Percentiles rank a stretch among this genome's conserved stretches.
Conservation (phyloP, 1,140 invertebrate genomes). For the Drosophila quadrilineata region DNA sequence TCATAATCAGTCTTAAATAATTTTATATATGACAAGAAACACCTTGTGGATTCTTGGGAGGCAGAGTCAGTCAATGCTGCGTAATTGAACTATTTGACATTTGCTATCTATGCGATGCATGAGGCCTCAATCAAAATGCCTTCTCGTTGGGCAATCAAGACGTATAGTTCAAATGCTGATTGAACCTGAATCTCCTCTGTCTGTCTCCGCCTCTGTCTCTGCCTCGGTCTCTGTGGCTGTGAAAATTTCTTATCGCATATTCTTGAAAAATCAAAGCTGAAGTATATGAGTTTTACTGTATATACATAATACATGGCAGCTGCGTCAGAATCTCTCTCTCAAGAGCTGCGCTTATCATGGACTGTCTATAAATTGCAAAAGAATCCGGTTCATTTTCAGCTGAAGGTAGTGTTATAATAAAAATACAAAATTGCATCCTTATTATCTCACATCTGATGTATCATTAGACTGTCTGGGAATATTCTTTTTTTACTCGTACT, state of each 20-base stretch:
- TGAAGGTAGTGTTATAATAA: conserved; percentile 10
- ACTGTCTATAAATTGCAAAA: background rate
- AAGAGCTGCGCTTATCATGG: conserved; percentile 40
- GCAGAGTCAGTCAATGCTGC: conserved; percentile 1
- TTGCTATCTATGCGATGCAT: background rate
- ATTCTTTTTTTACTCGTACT: background rate
- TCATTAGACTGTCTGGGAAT: background rate
- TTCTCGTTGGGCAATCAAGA: background rate
- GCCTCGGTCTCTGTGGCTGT: background rate
- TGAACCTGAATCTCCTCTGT: conserved; percentile 8
- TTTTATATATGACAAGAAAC: too few species aligned
- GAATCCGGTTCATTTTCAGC: conserved; percentile 56
- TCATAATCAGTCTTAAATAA: too few species aligned
- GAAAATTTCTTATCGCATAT: conserved; percentile 13
- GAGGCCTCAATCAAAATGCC: conserved; percentile 5
- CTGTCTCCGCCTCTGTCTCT: too few species aligned
- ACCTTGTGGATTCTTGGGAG: too few species aligned
- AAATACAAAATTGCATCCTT: conserved; percentile 44
- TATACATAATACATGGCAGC: too few species aligned
- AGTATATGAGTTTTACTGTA: background rate
- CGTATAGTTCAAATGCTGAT: conserved; percentile 14
- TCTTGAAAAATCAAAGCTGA: conserved; percentile 4
- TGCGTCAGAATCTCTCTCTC: conserved; percentile 8
- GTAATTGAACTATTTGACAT: conserved; percentile 30
- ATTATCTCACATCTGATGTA: conserved; percentile 29